phyloP scores from a whole-genome alignment of 2,113 vertebrate species.

The Forbesichthys papilliferus region DNA sequence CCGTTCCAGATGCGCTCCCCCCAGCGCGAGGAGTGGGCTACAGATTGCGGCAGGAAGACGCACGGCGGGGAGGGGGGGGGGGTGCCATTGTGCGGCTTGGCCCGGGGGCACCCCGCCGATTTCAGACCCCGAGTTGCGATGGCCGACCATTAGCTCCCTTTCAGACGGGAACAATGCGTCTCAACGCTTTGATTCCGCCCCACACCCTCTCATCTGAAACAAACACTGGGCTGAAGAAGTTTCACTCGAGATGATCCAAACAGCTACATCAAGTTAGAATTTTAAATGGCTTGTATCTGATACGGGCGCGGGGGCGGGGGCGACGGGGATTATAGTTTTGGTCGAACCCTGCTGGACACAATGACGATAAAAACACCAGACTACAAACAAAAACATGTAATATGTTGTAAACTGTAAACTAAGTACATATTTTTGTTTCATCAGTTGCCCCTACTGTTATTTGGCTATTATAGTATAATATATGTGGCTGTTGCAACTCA shows the following conservation, averaged over 20 bases:
- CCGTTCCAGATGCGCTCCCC: conserved; percentile 62
- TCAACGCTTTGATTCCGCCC: conserved; percentile 77
- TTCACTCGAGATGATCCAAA: conserved; percentile 45
- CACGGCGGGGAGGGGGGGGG: conserved; percentile 73
- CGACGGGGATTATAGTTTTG: not conserved
- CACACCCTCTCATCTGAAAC: conserved; percentile 60
- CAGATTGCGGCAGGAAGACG: conserved; percentile 81
- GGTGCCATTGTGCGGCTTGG: conserved; percentile 65
- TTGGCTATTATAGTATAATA: too few species aligned
- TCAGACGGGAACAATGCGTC: conserved; percentile 79
- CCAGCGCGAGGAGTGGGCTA: conserved; percentile 56
- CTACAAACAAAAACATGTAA: not conserved
- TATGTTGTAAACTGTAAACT: not conserved
- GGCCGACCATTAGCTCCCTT: conserved; percentile 82
- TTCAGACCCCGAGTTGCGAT: conserved; percentile 79
- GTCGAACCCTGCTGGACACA: not conserved
- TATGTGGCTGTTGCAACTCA: too few species aligned
- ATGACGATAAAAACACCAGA: not conserved
- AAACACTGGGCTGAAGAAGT: conserved; percentile 56
- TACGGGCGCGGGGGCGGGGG: not conserved
- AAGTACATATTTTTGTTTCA: not conserved
- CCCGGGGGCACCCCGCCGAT: conserved; percentile 76
- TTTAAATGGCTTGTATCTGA: not conserved
- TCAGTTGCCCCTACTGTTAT: too few species aligned
- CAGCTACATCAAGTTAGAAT: too few species aligned